A percentile compares a stretch with the other conserved stretches of the same genome.
These are phyloP conservation scores for Zingel zingel DNA, from an alignment of 2,113 vertebrate genomes.

Conservation along the genomic window DNA sequence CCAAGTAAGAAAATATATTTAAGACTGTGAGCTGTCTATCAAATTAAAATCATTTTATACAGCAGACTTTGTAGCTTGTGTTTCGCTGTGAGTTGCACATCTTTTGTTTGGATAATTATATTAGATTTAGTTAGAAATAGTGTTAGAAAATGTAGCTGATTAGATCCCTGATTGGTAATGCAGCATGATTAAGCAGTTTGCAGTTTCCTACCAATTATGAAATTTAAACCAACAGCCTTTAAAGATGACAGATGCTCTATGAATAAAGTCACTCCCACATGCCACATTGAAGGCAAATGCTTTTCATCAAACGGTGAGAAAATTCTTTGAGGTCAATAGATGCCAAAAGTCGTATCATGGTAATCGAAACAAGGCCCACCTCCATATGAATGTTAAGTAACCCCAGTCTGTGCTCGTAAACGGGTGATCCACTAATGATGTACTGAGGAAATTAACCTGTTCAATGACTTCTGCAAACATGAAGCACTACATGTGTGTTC, in stretches of 20 bases:
- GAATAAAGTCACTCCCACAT: slow-evolving; percentile 46
- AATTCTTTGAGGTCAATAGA: slow-evolving; percentile 36
- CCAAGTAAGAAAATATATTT: slow-evolving; percentile 54
- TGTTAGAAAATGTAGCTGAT: slow-evolving; percentile 48
- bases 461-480: slow-evolving; percentile 30
- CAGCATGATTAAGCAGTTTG: slow-evolving; percentile 56
- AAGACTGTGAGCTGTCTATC: slow-evolving; percentile 40
- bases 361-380: slow-evolving; percentile 65
- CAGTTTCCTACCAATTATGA: slow-evolving; percentile 57
- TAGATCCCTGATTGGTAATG: slow-evolving; percentile 57
- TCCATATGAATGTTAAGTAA: slow-evolving; percentile 60
- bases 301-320: slow-evolving; percentile 33
- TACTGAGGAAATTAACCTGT: slow-evolving; percentile 39
- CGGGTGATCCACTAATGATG: slow-evolving; percentile 29
- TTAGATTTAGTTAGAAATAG: slow-evolving; percentile 48
- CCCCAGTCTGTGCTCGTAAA: slow-evolving; percentile 30
- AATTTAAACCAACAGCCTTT: slow-evolving; percentile 51
- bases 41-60: slow-evolving; percentile 41
- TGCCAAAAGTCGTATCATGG: slow-evolving; percentile 37
- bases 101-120: slow-evolving; percentile 49
- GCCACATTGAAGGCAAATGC: slow-evolving; percentile 16
- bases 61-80: slow-evolving; percentile 16
- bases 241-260: slow-evolving; percentile 54
- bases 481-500: slow-evolving; percentile 3
- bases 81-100: neutral